These are phyloP conservation scores for Drosophila melanosoma DNA, from an alignment of 2,888 invertebrate species.

Conservation along the genomic window DNA sequence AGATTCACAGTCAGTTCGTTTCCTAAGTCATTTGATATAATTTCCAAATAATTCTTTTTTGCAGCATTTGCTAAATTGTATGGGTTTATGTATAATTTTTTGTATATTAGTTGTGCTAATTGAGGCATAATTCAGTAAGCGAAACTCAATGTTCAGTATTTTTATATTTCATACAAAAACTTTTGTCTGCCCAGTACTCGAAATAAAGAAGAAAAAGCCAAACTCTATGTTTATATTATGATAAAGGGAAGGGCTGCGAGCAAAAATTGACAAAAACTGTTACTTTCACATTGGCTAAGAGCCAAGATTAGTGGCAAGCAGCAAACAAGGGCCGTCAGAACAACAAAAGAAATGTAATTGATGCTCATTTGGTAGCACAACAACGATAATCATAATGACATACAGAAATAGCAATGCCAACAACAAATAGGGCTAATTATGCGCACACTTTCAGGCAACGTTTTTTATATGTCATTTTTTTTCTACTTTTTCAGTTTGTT, in stretches of 20 bases:
- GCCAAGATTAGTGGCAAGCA: conserved; percentile 61
- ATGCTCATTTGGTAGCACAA: conserved; percentile 72
- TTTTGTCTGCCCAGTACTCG: background rate
- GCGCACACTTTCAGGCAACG: conserved; percentile 70
- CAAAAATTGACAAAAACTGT: conserved; percentile 60
- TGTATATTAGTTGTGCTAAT: background rate
- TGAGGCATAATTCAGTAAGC: conserved; percentile 6
- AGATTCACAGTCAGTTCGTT: conserved; percentile 19
- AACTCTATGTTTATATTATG: conserved; percentile 12
- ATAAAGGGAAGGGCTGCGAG: conserved; percentile 21
- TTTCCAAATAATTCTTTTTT: background rate
- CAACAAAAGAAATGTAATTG: conserved; percentile 73
- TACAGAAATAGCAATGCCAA: conserved; percentile 34
- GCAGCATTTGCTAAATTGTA: background rate
- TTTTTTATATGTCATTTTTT: conserved; percentile 16
- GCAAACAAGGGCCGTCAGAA: conserved; percentile 38
- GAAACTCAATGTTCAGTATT: background rate
- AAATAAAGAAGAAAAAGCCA: conserved; percentile 22
- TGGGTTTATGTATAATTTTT: background rate
- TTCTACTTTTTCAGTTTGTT: conserved; percentile 19
- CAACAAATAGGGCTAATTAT: conserved; percentile 76
- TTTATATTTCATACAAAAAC: background rate
- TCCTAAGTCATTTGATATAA: conserved; percentile 28
- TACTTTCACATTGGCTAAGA: conserved; percentile 69
- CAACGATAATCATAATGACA: conserved; percentile 42